Percentiles rank a stretch among this genome's conserved stretches.
Evolutionary conservation across 1,140 invertebrate genomes (phyloP).

Genomic region (Leptestheria dahalacensis): DNA sequence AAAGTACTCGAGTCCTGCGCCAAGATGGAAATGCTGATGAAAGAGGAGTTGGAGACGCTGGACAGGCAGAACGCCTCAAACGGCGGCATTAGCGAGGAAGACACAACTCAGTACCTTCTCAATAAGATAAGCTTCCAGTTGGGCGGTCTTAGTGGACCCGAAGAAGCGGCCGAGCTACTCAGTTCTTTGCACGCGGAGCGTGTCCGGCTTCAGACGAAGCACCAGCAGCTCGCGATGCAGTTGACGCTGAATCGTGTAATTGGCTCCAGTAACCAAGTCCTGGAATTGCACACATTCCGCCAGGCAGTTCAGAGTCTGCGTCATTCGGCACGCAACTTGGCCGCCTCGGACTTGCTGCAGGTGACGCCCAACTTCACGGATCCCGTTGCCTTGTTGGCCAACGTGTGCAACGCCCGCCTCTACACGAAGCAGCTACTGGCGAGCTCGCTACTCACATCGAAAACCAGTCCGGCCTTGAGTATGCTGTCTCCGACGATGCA

Average conservation of each 20-base stretch:
- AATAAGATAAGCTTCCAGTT: conserved; percentile 6
- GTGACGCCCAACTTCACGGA: conserved; percentile 25
- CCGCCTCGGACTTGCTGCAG: neutral
- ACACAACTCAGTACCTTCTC: conserved; percentile 9
- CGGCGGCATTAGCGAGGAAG: neutral
- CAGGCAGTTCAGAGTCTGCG: conserved; percentile 46
- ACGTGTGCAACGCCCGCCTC: conserved; percentile 52
- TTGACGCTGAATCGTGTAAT: conserved; percentile 53
- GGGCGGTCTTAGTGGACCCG: neutral
- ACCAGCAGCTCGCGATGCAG: conserved; percentile 52
- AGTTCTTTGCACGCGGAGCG: neutral
- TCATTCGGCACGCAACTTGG: conserved; percentile 29
- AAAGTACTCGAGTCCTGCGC: conserved; percentile 33
- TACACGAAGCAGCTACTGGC: conserved; percentile 46
- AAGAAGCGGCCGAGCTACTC: conserved; percentile 6
- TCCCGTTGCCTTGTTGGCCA: conserved; percentile 51
- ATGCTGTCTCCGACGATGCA: conserved; percentile 28
- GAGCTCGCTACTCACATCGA: conserved; percentile 18
- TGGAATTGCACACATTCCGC: conserved; percentile 45
- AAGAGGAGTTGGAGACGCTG: neutral
- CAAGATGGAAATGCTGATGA: conserved; percentile 6
- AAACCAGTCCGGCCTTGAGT: conserved; percentile 28
- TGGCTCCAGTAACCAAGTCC: conserved; percentile 42
- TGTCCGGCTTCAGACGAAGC: conserved; percentile 39
- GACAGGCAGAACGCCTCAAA: neutral